Evolutionary conservation across 2,113 vertebrate genomes (phyloP), one percentile per base, ranked within the genome.

Genomic region (Motacilla tschutschensis): DNA sequence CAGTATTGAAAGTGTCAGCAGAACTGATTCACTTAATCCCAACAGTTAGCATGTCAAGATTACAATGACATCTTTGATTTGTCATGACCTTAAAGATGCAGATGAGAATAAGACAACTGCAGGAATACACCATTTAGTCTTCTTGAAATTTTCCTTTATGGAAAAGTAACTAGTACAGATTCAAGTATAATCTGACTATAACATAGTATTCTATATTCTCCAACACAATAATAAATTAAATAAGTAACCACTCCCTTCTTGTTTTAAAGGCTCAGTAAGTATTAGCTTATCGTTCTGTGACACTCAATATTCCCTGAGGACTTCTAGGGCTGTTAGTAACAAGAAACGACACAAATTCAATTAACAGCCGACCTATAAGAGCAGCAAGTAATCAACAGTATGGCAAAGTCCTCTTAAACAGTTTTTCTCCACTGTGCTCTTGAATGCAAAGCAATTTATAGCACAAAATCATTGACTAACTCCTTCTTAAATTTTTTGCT

Each of bases 211-310:
- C 29, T 51, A 38, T 33, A 69, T 81, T 60, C 72, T 59, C 85
- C 21, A 54, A 63, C 48, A 70, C 16, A 57, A 22, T 83, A 83
- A 88, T 85, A n/a, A n/a, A 53, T 80, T 87, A 96, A 91, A 94
- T 93, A 82, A 75, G 54, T 85, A 92, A 96, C 92, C 91, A 91
- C 93, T 94, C 92, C 91, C 83, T 96, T 95, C 93, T 95, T 95
- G 83, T 91, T 96, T 92, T 89, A 96, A 96, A 94, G 95, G 85
- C 80, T 95, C 83, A 84, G 94, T 95, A 96, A 96, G 95, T 95
- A 93, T 92, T 93, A 93, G 91, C 73, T 97, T 96, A 96, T 96
- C 94, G 96, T 90, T 96, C 86, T 93, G 83, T 90, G 88, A 92
- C 54, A 95, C 83, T 85, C 67, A 72, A 26, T 91, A 92, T 82